phyloP scores from a whole-genome alignment of 2,113 vertebrate species.

The Catharus minimus region DNA sequence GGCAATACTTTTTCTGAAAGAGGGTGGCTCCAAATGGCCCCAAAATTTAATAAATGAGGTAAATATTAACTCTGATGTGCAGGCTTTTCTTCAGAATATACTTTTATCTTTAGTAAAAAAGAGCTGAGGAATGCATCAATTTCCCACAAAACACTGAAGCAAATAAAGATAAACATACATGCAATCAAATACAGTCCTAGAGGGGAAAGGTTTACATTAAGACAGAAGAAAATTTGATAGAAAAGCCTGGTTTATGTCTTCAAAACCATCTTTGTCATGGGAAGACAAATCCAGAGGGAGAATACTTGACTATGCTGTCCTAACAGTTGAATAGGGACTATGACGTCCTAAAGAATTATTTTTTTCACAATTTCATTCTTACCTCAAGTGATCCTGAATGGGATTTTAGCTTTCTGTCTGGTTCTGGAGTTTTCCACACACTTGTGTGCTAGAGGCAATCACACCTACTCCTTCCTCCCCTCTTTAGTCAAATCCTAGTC shows the following conservation, averaged over 20 bases:
- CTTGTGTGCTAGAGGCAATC: background rate
- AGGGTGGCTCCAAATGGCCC: background rate
- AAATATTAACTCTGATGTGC: background rate
- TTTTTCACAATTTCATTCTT: background rate
- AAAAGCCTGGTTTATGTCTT: background rate
- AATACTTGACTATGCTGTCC: background rate
- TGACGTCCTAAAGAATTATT: accelerated
- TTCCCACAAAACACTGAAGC: background rate
- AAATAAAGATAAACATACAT: background rate
- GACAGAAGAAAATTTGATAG: background rate
- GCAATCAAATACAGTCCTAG: background rate
- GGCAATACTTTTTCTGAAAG: background rate
- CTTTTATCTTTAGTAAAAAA: background rate
- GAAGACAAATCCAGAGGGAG: background rate
- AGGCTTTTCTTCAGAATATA: background rate
- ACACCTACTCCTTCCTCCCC: background rate
- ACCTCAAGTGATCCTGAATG: background rate
- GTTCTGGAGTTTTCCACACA: background rate
- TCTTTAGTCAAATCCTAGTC: background rate
- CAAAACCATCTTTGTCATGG: background rate
- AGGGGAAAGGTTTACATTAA: background rate
- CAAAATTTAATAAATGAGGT: background rate
- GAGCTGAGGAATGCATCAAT: background rate
- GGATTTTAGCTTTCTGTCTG: background rate
- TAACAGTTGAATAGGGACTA: background rate